These are phyloP conservation scores for Idaea straminata DNA, from an alignment of 2,888 invertebrate genomes.

Conservation along the genomic window DNA sequence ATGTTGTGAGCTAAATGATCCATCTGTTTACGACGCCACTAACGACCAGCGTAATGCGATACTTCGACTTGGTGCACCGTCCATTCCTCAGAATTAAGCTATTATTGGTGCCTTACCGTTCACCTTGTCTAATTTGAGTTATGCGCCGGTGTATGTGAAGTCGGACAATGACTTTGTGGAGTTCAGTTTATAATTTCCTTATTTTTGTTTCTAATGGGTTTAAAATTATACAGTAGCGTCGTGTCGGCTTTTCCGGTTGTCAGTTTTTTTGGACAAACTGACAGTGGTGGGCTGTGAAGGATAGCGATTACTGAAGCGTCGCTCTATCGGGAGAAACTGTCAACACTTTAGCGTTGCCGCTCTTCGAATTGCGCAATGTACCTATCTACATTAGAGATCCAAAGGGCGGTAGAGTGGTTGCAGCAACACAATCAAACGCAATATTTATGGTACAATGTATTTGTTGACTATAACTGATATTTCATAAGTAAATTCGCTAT, in stretches of 20 bases:
- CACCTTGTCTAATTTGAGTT: background rate
- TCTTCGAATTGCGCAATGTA: background rate
- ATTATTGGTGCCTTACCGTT: background rate
- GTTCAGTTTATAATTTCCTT: background rate
- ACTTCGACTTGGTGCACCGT: background rate
- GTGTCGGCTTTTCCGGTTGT: background rate
- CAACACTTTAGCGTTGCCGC: background rate
- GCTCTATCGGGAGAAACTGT: background rate
- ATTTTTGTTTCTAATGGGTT: background rate
- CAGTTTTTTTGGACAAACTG: background rate
- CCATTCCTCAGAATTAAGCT: conserved; percentile 1
- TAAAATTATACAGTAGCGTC: background rate
- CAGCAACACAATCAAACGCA: background rate
- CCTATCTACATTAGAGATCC: background rate
- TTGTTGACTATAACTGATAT: background rate
- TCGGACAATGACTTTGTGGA: background rate
- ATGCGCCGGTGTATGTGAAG: background rate
- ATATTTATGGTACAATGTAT: background rate
- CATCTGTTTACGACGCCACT: conserved; percentile 32
- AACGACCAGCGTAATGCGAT: conserved; percentile 30
- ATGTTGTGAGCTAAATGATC: conserved; percentile 13
- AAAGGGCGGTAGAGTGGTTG: background rate
- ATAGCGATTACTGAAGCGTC: background rate
- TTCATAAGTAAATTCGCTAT: background rate
- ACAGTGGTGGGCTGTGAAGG: background rate